Evolutionary conservation across 2,888 invertebrate genomes (phyloP), one percentile per base, ranked within the genome.

Genomic region (Coremacera marginata): DNA sequence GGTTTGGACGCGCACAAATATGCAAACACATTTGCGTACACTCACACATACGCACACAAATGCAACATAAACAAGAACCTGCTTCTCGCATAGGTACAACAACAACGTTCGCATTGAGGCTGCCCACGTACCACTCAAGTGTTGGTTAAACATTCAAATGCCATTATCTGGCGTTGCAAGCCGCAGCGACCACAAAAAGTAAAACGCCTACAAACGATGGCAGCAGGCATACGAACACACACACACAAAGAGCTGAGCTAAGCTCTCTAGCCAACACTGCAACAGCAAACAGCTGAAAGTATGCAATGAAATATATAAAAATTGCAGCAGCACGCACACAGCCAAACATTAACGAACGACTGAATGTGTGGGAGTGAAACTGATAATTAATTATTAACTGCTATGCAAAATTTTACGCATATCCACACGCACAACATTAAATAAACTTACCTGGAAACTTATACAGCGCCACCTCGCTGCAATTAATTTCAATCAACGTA

Each of bases 401-500:
- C 37, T 74, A 34, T 74, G 74, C 55, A 14, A 44, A 65, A 37
- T 63, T 51, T 52, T 34, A 52, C 63, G 8, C 44, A 51, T n/a
- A 51, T 52, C 16, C 44, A 51, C 67, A 75, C 55, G 25, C 68
- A 73, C 34, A 44, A 31, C 49, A 8, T 25, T 16, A 22, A 34
- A 7, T 16, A 49, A 68, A 83, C 89, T 88, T 83, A 90, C 90
- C 90, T 84, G 90, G 90, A 88, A 89, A 89, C 85, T 90, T 90
- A 84, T 89, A 90, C 72, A 90, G 84, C 79, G 88, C 86, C 84
- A 90, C 89, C 82, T 89, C 89, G 83, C 89, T 89, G 86, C 90
- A 90, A 87, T 89, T 89, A 84, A 90, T 89, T 85, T 89, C 89
- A 85, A 89, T 87, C 84, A 89, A 83, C 65, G 88, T 89, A 80